These are phyloP conservation scores for Dolichoris vasculosae DNA, from an alignment of 1,140 invertebrate species.

Conservation along the genomic window DNA sequence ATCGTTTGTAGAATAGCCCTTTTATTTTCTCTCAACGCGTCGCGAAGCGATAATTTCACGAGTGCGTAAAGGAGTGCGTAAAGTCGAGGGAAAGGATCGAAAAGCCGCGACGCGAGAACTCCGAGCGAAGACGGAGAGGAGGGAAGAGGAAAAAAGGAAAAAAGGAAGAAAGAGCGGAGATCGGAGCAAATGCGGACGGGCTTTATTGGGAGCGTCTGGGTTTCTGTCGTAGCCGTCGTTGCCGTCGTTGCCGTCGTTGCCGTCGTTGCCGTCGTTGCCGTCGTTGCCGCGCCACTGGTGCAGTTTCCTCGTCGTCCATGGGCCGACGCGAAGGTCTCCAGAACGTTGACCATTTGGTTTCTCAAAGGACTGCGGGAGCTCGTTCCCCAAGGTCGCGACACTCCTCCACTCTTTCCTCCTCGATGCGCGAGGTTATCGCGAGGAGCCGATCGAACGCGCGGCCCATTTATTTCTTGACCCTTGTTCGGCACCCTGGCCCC, in stretches of 20 bases:
- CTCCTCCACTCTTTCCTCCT: conserved; percentile 23
- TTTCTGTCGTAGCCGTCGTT: too few relatives aligned
- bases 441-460: conserved; percentile 29
- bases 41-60: background rate
- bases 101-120: background rate
- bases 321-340: conserved; percentile 67
- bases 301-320: conserved; percentile 68
- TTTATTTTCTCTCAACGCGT: background rate
- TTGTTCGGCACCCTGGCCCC: background rate
- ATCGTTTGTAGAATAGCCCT: background rate
- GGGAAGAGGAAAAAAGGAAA: background rate
- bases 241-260: background rate
- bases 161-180: background rate
- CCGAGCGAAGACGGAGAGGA: background rate
- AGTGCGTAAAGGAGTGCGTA: background rate
- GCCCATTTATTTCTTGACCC: conserved; percentile 19
- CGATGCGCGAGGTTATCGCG: conserved; percentile 27
- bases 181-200: conserved; percentile 56
- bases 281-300: conserved; percentile 35
- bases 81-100: background rate
- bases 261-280: background rate
- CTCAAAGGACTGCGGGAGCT: conserved; percentile 59
- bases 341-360: conserved; percentile 69
- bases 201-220: conserved; percentile 68
- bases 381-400: conserved; percentile 63